Evolutionary conservation across 2,888 invertebrate genomes (phyloP), one percentile per base, ranked within the genome.

Genomic region (Lasioglossum pauxillum): DNA sequence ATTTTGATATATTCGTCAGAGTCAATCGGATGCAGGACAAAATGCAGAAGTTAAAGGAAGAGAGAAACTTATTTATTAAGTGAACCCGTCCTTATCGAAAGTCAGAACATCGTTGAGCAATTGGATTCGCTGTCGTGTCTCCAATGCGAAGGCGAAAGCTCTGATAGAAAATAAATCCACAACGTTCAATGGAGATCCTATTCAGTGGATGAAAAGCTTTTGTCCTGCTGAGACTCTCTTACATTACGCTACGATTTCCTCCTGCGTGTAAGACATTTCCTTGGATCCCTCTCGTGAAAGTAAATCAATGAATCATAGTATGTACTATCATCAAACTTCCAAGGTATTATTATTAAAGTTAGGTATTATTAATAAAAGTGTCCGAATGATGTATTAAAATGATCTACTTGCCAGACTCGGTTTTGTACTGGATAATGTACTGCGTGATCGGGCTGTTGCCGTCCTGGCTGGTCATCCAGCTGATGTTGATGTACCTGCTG

Each of bases 381-480:
- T 14, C 14, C 44, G 14, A 38, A 19, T 31, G 19, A 69, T n/a
- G 38, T 69, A 73, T 16, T 16, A 10, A 69, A 19, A n/a, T 5
- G 4, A 14, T 79, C 44, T 74, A 86, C 92, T 93, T 96, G 97
- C 97, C 97, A 96, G 97, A 96, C 85, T 97, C 97, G 93, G 97
- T 97, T 95, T 98, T 99, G 95, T 98, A 98, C 95, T 98, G 98
- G 57, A 99, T 97, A 87, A 98, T 97, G 95, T 98, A 99, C 94
- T 97, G 98, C 85, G 97, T 97, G 88, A 99, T 98, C 44, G 98
- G 98, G 95, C 98, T 98, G 93, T 98, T 98, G 85, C 98, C 98
- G 89, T 98, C 98, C 93, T 98, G 98, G 16, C 98, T 98, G 90
- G 98, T 97, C 49, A 97, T 97, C 99, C 99, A 99, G 1, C 98